Evolutionary conservation across 2,888 invertebrate species (phyloP), one percentile per base, ranked within the genome.

Genomic region (Entomobrya multifasciata): DNA sequence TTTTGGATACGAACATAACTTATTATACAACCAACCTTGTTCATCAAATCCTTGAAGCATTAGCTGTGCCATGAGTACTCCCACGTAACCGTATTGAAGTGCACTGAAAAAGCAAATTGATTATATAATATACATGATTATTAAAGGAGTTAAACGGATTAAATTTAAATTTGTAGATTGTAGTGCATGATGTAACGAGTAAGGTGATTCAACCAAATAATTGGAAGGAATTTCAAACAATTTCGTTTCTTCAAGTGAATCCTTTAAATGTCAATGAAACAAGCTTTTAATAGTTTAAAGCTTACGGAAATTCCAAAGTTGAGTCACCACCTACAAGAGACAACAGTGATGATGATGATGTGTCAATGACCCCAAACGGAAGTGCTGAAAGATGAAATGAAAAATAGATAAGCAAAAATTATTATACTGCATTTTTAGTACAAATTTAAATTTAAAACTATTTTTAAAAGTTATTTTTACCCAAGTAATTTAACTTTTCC

Each of bases 21-120:
- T n/a, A n/a, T n/a, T n/a, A n/a, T n/a, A n/a, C n/a, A 44, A 57
- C 20, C 11, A 72, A 89, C 89, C 90, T 78, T 60, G 83, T 22
- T 81, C 78, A 55, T 88, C 87, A 47, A 90, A 77, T 17, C 67
- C 87, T 49, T 86, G 79, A 1, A 87, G 62, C 25, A 90, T 60
- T 20, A 72, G 49, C 11, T 86, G 85, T 8, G 83, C 86, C 62
- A 87, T 83, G 2, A 88, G 11, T 0, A 86, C 41, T 25, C 90
- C 90, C 2, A 88, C 8, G 13, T 87, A 77, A 44, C 90, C 89
- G 60, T 87, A 90, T 47, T 87, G 84, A 5, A 88, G 15, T 25
- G 87, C 86, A 22, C 89, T 90, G 67, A 11, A n/a, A n/a, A 8
- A n/a, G 52, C 13, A n/a, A 52, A 13, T 55, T 55, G 20, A 8